Base-by-base conservation (phyloP, 1,140 invertebrate genomes). In the Bilobella aurantiaca region DNA sequence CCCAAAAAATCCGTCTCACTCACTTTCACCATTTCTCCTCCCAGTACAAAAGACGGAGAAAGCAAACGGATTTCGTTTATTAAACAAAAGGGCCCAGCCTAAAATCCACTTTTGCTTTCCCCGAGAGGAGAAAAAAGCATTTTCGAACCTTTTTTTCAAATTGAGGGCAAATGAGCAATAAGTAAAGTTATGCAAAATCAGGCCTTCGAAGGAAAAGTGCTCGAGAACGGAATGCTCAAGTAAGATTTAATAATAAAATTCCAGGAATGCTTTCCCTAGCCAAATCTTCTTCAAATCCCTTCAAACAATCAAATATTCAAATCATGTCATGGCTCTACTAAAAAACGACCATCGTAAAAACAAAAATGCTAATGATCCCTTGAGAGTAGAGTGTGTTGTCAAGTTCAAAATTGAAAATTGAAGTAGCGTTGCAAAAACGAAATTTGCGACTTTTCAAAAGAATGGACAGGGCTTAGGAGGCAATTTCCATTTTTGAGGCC, bases 161-260 rank as follows among this genome's bases (percentile, higher is more conserved):
- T 53, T 12, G 25, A 23, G 49, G 14, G 14, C 25, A 16, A 42
- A 42, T 42, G 18, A 12, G 34, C 34, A 42, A 42, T 12, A 42
- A 12, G 34, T 8, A 42, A 42, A 42, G 34, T 8, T 18, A 12
- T 42, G 8, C 8, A 42, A 53, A 14, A 23, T 53, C 49, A 18
- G 49, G 12, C 25, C 14, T 12, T 8, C n/a, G 37, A 42, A 42
- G n/a, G 37, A 12, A 42, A 42, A 42, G 37, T n/a, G 37, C 37
- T 53, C 49, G 5, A 12, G 25, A 53, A 53, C 25, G 49, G 49
- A 53, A 53, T 23, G 49, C 49, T 23, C 25, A 53, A 53, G 25
- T 53, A 53, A n/a, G 49, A 53, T 53, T 53, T 53, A 53, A 53
- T 53, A 53, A 53, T 53, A 23, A 53, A 53, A 53, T 53, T 53